Base-by-base conservation (phyloP, 2,113 vertebrate genomes). In the Puntigrus tetrazona region DNA sequence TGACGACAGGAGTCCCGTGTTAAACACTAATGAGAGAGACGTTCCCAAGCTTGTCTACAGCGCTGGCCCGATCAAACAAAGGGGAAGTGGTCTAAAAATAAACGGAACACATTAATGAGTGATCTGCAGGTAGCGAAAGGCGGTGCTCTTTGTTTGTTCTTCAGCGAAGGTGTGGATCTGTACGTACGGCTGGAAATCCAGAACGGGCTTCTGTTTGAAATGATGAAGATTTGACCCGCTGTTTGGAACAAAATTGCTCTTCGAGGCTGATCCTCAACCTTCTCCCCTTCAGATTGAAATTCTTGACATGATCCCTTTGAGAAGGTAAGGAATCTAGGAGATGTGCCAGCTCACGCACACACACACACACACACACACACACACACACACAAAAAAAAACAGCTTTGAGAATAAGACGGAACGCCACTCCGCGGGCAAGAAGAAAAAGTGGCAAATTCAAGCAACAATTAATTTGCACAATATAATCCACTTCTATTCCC, bases 11-110 rank as follows among this genome's bases (percentile, higher is more conserved):
- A 91, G 65, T 74, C n/a, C 85, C 83, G 22, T 88, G 82, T 87
- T 91, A 90, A 70, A 45, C 78, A 72, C n/a, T 91, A 86, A 88
- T 88, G 55, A 85, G 83, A 82, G 84, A 57, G 84, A 87, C 63
- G 89, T 88, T 45, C 29, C 57, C 11, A 86, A 59, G 43, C 43
- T 47, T 67, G 20, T 81, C 61, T 81, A 67, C 36, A 43, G 38
- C 27, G 8, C n/a, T 11, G 18, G 9, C 3, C 18, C 1, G 6
- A 70, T 55, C 77, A 78, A 67, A 81, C 10, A 67, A 18, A n/a
- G 29, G 38, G 73, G 45, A 29, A 75, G 78, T 69, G 52, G n/a
- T 29, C 52, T 55, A 81, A 50, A 83, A 65, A 83, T 74, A 84
- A 36, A 38, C 31, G 0, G 14, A 41, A 65, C 18, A 38, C 67